Base-by-base conservation (phyloP, 2,113 vertebrate genomes). In the Herpetotheres cachinnans region DNA sequence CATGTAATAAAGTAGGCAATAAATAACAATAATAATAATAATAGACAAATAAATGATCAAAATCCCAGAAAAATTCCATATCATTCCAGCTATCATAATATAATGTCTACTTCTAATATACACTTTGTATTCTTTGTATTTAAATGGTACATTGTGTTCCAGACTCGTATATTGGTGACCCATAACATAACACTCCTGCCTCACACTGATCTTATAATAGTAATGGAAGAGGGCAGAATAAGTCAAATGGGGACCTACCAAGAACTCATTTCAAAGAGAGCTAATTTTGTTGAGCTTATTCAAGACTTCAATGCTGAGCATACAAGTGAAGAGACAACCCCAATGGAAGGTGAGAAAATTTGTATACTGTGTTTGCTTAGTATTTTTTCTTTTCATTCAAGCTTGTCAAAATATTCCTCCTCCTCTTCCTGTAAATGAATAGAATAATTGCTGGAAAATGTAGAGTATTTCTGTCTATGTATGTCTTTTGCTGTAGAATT, bases 151-250 rank as follows among this genome's bases (percentile, higher is more conserved):
- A 20, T 6, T 94, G 9, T 89, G 76, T 97, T 97, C 77, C 81
- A 97, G 97, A 98, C 95, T 73, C 55, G 38, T n/a, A 25, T 98
- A 76, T 88, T 98, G 94, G 97, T 97, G 81, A 98, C 95, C 20
- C 82, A 94, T 73, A 97, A 95, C 36, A 69, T 97, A 74, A 93
- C 20, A 3, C 12, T 97, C 36, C 76, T 97, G 13, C 96, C 97
- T 67, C 90, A 84, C 32, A 27, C 71, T 30, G 94, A 95, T 86
- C 47, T 98, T 58, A 70, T 94, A 86, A 59, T 95, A 74, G 62
- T 98, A 18, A 97, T 97, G 94, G 70, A 97, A 88, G 88, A 58
- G n/a, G 96, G 96, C 10, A 96, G 80, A 80, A 63, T 96, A 74
- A 58, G 70, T 34, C 92, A 97, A 14, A 90, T 93, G 77, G 96